Evolutionary conservation across 2,888 invertebrate genomes (phyloP).

Genomic region (Noctua janthe): DNA sequence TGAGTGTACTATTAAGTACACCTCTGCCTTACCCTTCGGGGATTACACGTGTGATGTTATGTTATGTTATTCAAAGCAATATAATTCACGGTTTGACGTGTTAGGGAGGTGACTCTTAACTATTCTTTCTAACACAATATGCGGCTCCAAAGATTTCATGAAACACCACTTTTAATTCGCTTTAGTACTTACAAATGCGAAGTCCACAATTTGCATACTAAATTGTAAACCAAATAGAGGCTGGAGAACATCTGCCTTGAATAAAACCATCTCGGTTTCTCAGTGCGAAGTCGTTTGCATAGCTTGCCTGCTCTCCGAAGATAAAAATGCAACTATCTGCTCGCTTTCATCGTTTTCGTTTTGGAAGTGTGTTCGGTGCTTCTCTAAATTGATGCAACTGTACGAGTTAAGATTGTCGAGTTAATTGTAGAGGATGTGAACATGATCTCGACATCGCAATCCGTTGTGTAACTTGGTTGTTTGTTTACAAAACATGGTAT

Average conservation of each 20-base stretch:
- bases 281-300: constrained; percentile 79
- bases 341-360: constrained; percentile 69
- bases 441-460: constrained; percentile 33
- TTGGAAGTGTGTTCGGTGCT: constrained; percentile 52
- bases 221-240: constrained; percentile 84
- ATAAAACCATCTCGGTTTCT: constrained; percentile 74
- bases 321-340: constrained; percentile 79
- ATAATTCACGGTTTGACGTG: constrained; percentile 71
- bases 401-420: constrained; percentile 49
- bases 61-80: constrained; percentile 74
- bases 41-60: not conserved
- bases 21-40: not conserved
- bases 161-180: constrained; percentile 79
- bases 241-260: constrained; percentile 77
- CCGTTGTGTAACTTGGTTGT: constrained; percentile 11
- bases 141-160: constrained; percentile 75
- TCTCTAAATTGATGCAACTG: constrained; percentile 62
- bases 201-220: constrained; percentile 84
- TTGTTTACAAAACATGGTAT: constrained; percentile 26
- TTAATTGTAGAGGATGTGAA: constrained; percentile 51
- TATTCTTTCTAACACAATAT: constrained; percentile 75
- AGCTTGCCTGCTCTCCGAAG: constrained; percentile 70
- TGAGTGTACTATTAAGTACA: not conserved
- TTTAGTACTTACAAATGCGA: constrained; percentile 80
- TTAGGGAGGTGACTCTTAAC: constrained; percentile 66